These are phyloP conservation scores for Telenomus remus DNA, from an alignment of 1,140 invertebrate genomes.

Conservation along the genomic window DNA sequence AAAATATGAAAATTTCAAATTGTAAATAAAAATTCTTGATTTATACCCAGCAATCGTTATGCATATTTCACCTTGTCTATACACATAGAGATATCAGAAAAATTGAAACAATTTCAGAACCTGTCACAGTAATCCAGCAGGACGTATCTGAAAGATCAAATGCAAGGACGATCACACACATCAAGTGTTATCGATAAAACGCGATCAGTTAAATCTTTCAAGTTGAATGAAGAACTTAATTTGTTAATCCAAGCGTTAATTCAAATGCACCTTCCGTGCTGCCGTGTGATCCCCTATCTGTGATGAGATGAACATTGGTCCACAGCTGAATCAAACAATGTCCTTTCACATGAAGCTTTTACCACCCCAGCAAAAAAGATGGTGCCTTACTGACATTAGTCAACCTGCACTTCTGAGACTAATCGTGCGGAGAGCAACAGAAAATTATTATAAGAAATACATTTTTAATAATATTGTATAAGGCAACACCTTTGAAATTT, in stretches of 20 bases:
- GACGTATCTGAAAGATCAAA: slow-evolving; percentile 7
- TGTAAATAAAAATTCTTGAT: too few relatives aligned
- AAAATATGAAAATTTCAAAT: too few relatives aligned
- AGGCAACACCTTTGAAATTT: background rate
- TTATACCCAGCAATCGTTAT: too few relatives aligned
- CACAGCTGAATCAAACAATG: slow-evolving; percentile 75
- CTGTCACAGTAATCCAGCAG: too few relatives aligned
- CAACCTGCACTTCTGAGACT: slow-evolving; percentile 52
- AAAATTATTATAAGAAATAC: slow-evolving; percentile 25
- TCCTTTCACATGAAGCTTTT: slow-evolving; percentile 75
- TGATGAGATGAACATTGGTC: slow-evolving; percentile 53
- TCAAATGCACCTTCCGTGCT: slow-evolving; percentile 72
- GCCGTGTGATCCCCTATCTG: slow-evolving; percentile 56
- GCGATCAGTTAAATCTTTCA: slow-evolving; percentile 55
- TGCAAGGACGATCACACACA: slow-evolving; percentile 61
- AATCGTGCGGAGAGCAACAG: slow-evolving; percentile 34
- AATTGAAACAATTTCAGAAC: too few relatives aligned
- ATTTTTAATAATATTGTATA: background rate
- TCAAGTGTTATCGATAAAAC: slow-evolving; percentile 58
- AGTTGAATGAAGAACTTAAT: slow-evolving; percentile 73
- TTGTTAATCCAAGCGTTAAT: slow-evolving; percentile 74
- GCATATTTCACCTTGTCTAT: too few relatives aligned
- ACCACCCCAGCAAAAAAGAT: slow-evolving; percentile 65
- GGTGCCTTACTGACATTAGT: slow-evolving; percentile 49
- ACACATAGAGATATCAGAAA: too few relatives aligned